These are phyloP conservation scores for Antidorcas marsupialis DNA, from an alignment of 2,113 vertebrate genomes.

Conservation along the genomic window DNA sequence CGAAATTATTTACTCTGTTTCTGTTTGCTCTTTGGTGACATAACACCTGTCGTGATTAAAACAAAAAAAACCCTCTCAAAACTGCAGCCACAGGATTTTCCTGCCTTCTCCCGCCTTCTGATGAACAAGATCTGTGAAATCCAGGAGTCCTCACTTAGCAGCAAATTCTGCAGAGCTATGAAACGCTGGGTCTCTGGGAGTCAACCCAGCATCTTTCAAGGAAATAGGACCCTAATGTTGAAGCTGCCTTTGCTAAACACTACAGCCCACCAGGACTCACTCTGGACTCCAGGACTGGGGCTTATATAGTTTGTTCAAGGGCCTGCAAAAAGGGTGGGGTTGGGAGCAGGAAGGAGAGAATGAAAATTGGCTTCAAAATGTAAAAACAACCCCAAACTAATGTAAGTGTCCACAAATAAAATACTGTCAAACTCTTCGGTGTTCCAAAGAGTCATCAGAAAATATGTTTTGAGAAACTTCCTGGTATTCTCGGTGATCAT, in stretches of 20 bases:
- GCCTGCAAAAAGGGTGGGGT: background rate
- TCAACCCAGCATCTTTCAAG: background rate
- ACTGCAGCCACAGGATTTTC: background rate
- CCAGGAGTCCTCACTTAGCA: background rate
- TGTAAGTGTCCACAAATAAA: background rate
- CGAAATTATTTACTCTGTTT: background rate
- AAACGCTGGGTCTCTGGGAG: accelerated
- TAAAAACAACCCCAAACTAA: background rate
- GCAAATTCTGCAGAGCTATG: background rate
- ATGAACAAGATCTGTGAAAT: too few relatives aligned
- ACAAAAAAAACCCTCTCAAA: background rate
- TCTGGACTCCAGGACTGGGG: background rate
- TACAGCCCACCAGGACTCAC: too few relatives aligned
- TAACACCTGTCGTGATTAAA: background rate
- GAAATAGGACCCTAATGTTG: accelerated
- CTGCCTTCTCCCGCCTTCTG: background rate
- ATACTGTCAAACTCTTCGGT: background rate
- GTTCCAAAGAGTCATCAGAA: background rate
- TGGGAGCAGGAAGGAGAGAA: background rate
- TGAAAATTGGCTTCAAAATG: background rate
- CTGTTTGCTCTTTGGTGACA: background rate
- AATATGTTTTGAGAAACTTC: background rate
- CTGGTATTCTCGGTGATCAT: background rate
- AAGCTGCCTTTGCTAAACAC: background rate
- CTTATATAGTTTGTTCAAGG: background rate